Evolutionary conservation across 1,140 invertebrate species (phyloP), one percentile per base, ranked within the genome.

Genomic region (Drosophila pseudoananassae): DNA sequence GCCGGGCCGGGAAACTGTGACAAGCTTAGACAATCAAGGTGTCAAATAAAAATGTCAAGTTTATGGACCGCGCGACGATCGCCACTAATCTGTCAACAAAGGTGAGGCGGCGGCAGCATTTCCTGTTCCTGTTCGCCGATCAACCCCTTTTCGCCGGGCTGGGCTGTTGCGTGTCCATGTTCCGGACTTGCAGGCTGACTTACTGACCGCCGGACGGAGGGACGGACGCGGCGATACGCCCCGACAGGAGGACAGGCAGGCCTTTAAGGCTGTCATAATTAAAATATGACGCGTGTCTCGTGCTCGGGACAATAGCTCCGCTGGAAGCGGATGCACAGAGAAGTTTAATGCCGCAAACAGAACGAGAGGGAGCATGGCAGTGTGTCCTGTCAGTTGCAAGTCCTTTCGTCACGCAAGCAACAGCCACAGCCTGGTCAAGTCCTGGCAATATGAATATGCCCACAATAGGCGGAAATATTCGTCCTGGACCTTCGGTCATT

Each of bases 211-310:
- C 58, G 61, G 54, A 71, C 57, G 65, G 33, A 36, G 33, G 33
- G 76, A 76, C 57, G 7, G 49, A 33, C 9, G 14, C 8, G 14
- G 33, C 58, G 49, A 43, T 43, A 60, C 58, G 58, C 50, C 65
- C 64, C 58, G 74, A 63, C 69, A 45, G 38, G 25, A 74, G 60
- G 58, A 53, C 60, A 65, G n/a, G 15, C 40, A 43, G 66, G 50
- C 47, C 12, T 40, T 36, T 36, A 12, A 76, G 83, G 84, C 84
- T 89, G 83, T 89, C 83, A 88, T 89, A 88, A 89, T 89, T 89
- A 88, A 89, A 88, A 89, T 89, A 89, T 89, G 83, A 88, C 83
- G 84, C 84, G 84, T 89, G 83, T 82, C 83, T 81, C 81, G 78
- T 78, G 66, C 59, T 50, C 73, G 63, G 73, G 64, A 85, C 81